Conservation (phyloP, 2,888 invertebrate genomes). For the Tiliacea aurago region DNA sequence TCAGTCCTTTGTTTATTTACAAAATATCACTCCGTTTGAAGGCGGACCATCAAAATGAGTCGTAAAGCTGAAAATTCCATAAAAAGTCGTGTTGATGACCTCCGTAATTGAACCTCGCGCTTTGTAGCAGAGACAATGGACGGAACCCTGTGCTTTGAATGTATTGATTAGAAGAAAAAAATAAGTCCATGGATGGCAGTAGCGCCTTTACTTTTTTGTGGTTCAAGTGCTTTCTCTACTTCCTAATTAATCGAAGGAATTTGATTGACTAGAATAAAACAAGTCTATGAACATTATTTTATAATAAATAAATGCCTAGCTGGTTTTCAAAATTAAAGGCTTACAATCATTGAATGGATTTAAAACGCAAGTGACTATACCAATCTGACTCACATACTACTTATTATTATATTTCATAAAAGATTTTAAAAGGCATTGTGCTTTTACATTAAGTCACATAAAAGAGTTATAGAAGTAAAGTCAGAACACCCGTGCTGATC, state of each 20-base stretch:
- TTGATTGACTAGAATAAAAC: slow-evolving; percentile 4
- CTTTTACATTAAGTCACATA: slow-evolving; percentile 70
- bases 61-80: slow-evolving; percentile 90
- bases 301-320: neutral
- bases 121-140: slow-evolving; percentile 89
- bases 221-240: slow-evolving; percentile 39
- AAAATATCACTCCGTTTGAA: slow-evolving; percentile 91
- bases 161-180: slow-evolving; percentile 82
- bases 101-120: slow-evolving; percentile 87
- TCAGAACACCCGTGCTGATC: slow-evolving; percentile 80
- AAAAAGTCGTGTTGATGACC: slow-evolving; percentile 91
- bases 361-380: slow-evolving; percentile 21
- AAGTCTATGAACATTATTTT: neutral
- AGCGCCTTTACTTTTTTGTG: slow-evolving; percentile 52
- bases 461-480: slow-evolving; percentile 82
- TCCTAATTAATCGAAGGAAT: slow-evolving; percentile 47
- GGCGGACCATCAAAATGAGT: slow-evolving; percentile 90
- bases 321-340: neutral
- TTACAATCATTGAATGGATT: neutral
- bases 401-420: slow-evolving; percentile 49
- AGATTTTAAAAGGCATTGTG: slow-evolving; percentile 61
- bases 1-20: slow-evolving; percentile 90
- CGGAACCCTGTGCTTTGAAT: slow-evolving; percentile 80
- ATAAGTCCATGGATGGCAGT: slow-evolving; percentile 50
- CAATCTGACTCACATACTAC: slow-evolving; percentile 41